Evolutionary conservation across 2,797 vertebrate genomes (phyloP).

Genomic region (Molossus alvarezi): DNA sequence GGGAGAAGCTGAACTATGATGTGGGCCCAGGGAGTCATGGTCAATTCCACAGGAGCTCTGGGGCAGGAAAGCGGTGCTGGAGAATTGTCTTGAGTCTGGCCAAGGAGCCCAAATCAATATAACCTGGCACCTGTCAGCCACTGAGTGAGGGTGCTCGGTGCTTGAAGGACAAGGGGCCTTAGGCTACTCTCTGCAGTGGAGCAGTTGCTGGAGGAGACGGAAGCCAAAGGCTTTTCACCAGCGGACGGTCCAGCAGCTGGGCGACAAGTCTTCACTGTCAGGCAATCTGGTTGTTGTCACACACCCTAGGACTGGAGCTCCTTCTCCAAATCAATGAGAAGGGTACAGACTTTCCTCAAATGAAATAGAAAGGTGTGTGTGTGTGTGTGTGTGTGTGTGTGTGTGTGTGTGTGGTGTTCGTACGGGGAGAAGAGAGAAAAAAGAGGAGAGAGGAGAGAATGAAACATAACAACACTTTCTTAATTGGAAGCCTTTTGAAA

Average conservation of each 20-base stretch:
- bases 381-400: background rate
- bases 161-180: background rate
- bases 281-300: background rate
- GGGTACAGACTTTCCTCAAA: background rate
- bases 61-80: background rate
- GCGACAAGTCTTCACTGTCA: background rate
- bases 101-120: background rate
- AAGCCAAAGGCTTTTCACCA: background rate
- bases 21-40: fast-evolving
- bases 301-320: background rate
- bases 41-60: background rate
- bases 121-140: background rate
- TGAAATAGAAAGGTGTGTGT: background rate
- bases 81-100: background rate
- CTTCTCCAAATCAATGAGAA: constrained; percentile 2
- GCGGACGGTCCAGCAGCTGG: background rate
- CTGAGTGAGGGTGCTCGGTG: background rate
- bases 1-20: background rate
- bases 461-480: background rate
- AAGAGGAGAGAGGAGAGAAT: background rate
- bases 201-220: fast-evolving
- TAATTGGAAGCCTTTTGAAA: constrained; percentile 1
- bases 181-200: background rate
- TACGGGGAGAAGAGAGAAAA: background rate
- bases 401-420: background rate